phyloP scores from a whole-genome alignment of 2,113 vertebrate species.

The Notechis scutatus region DNA sequence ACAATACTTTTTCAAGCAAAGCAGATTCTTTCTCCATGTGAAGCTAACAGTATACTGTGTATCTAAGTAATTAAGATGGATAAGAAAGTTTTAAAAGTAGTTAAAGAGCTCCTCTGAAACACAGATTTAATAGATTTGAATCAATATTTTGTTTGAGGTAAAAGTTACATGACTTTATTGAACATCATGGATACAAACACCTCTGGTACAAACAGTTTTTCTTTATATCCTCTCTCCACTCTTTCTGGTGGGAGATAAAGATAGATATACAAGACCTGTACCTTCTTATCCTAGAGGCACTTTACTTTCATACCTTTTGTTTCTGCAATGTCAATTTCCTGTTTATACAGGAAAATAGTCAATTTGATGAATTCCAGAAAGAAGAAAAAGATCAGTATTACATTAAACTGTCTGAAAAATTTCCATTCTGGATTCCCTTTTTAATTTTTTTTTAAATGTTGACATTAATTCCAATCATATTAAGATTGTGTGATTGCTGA shows the following conservation, averaged over 20 bases:
- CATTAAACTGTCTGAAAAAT: not conserved
- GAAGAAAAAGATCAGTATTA: not conserved
- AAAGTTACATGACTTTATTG: not conserved
- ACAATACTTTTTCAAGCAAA: not conserved
- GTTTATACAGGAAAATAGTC: not conserved
- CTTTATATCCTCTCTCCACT: not conserved
- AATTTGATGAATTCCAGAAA: not conserved
- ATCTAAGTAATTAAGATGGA: not conserved
- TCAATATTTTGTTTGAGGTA: not conserved
- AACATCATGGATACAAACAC: not conserved
- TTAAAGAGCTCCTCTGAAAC: not conserved
- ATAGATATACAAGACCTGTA: not conserved
- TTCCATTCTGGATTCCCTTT: not conserved
- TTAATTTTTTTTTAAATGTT: not conserved
- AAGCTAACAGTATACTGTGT: not conserved
- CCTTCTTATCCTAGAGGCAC: not conserved
- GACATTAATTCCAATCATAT: not conserved
- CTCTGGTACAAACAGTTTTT: not conserved
- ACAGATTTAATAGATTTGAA: not conserved
- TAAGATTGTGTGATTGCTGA: not conserved
- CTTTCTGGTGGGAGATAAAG: not conserved
- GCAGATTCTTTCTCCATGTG: too few relatives aligned
- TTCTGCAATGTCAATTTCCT: not conserved
- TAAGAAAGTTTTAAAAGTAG: not conserved
- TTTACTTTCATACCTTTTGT: not conserved